Evolutionary conservation across 2,888 invertebrate species (phyloP), one percentile per base, ranked within the genome.

Genomic region (Lysandra coridon): DNA sequence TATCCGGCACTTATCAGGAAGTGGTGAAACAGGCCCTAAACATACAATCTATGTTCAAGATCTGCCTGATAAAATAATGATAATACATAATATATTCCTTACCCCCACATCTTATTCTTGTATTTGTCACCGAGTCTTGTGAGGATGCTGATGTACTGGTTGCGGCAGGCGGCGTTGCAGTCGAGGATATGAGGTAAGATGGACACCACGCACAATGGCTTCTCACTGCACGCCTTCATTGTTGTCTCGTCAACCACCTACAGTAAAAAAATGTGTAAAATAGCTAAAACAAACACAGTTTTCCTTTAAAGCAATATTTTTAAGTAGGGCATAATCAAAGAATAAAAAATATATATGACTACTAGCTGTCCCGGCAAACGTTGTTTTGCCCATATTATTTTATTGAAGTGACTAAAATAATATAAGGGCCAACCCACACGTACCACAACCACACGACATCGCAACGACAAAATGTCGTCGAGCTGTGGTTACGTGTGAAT

Each of bases 71-170:
- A 62, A 6, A 62, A 7, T 62, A 6, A 62, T n/a, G 4, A 2
- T 6, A 44, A 60, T 57, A 7, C 30, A 30, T 53, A 60, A 60
- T 57, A 7, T 40, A 30, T 53, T 5, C 88, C 96, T 91, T 89
- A 97, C 96, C 99, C 99, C 99, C 99, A 99, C 94, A 96, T 96
- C 90, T 98, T 98, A 92, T 97, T 97, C 95, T 99, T 99, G 95
- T 97, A 99, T 88, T 98, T 98, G 80, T 98, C 98, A 0, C 97
- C 98, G 81, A 98, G 95, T 0, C 95, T 93, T 23, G 95, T 95
- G 4, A 99, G 94, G 1, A 96, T 96, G 60, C 95, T 89, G 78
- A 99, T 88, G 92, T 99, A 99, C n/a, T 96, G 95, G 90, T 98
- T 98, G 80, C 99, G 96, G 88, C 99, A 99, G 69, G 97, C 95